Evolutionary conservation across 2,113 vertebrate genomes (phyloP).

Genomic region (Grammomys dolichurus): DNA sequence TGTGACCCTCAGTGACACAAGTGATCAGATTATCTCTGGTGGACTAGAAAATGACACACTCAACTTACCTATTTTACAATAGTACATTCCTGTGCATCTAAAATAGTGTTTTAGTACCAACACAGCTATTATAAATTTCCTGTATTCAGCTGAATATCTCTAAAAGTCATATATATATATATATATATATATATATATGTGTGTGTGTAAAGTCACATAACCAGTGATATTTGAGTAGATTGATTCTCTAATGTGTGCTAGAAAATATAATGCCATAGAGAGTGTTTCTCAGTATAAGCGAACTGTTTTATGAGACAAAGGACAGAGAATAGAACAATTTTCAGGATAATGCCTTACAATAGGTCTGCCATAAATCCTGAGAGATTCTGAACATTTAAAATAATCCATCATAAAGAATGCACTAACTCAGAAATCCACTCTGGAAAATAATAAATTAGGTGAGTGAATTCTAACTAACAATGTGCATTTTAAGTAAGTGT

Average conservation of each 20-base stretch:
- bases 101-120: not conserved
- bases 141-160: not conserved
- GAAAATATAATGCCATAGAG: not conserved
- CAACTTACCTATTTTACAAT: not conserved
- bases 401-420: not conserved
- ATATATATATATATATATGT: too few species aligned
- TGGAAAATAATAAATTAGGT: not conserved
- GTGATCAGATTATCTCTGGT: too few species aligned
- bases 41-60: too few species aligned
- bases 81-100: not conserved
- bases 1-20: too few species aligned
- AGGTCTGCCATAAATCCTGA: not conserved
- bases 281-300: not conserved
- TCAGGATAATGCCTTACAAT: not conserved
- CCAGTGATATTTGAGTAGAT: not conserved
- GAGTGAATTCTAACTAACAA: not conserved
- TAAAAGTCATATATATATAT: not conserved
- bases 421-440: not conserved
- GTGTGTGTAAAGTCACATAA: not conserved
- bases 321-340: not conserved
- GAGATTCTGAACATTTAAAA: not conserved
- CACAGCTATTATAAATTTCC: not conserved
- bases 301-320: not conserved
- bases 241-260: not conserved
- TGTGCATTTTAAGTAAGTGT: not conserved